Conservation (phyloP, 2,113 vertebrate species). For the Elachura formosa region DNA sequence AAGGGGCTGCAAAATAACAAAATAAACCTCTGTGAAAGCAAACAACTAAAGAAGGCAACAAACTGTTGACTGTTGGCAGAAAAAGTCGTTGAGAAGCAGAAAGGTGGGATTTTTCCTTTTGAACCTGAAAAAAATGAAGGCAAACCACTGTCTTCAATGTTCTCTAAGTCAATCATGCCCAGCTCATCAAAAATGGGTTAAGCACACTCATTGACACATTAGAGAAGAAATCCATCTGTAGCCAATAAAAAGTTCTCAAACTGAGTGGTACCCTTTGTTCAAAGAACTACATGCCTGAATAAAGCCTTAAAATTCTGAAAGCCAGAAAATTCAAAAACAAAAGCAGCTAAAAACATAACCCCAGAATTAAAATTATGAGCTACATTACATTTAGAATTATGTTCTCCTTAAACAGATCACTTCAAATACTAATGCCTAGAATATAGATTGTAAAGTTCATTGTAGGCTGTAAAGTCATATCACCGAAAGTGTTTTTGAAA, state of each 20-base stretch:
- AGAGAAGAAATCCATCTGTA: background rate
- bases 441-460: background rate
- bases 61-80: background rate
- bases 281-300: background rate
- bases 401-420: background rate
- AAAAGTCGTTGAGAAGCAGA: background rate
- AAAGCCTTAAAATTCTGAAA: background rate
- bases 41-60: background rate
- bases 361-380: background rate
- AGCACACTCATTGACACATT: rapidly evolving
- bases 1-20: background rate
- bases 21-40: background rate
- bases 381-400: background rate
- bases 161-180: background rate
- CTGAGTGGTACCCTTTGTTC: background rate
- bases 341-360: background rate
- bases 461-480: background rate
- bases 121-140: background rate
- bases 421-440: background rate
- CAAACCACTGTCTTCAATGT: background rate
- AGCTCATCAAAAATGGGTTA: background rate
- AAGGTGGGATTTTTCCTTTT: background rate
- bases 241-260: background rate
- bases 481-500: rapidly evolving
- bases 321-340: background rate